Evolutionary conservation across 2,888 invertebrate species (phyloP), one percentile per base, ranked within the genome.

Genomic region (Epistrophe grossulariae): DNA sequence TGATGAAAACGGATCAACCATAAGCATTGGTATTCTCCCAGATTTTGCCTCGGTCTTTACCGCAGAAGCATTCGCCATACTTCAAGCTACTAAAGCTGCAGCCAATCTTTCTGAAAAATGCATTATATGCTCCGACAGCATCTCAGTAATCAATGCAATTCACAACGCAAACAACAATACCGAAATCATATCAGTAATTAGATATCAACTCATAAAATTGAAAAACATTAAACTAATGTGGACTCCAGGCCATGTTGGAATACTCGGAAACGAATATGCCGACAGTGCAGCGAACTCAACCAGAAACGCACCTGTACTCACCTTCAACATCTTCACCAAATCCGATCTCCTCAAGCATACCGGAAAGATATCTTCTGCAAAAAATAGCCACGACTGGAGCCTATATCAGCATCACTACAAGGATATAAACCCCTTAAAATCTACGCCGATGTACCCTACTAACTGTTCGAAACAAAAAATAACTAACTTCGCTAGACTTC

Each of bases 11-110:
- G 17, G 48, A 19, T 48, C 48, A 48, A 48, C 48, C 17, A 48
- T 48, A 48, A 24, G 28, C 28, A 74, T 52, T 17, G 62, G 52
- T 13, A 52, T 62, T 31, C 28, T 74, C 11, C 62, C 15, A 43
- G 43, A 43, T 15, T 43, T 43, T 43, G 15, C 43, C 40, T 40
- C 40, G 13, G 13, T 40, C 13, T 73, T 73, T 15, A 73, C 60
- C 15, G 73, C 62, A 62, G n/a, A n/a, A n/a, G 50, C 60, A 19
- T 50, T 60, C 8, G 60, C 45, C 11, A 59, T 48, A 6, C 45
- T 45, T 24, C 24, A 64, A 66, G 66, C 66, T 7, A 66, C 24
- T 19, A 73, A 73, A 38, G n/a, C 31, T 8, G 13, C 60, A 24
- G 8, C 5, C 5, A 24, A 38, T 15, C 2, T 15, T 7, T 11